Evolutionary conservation across 64 coral and sea anemone species (phyloP), one percentile per base, ranked within the genome.

Genomic region (Pachyseris speciosa): DNA sequence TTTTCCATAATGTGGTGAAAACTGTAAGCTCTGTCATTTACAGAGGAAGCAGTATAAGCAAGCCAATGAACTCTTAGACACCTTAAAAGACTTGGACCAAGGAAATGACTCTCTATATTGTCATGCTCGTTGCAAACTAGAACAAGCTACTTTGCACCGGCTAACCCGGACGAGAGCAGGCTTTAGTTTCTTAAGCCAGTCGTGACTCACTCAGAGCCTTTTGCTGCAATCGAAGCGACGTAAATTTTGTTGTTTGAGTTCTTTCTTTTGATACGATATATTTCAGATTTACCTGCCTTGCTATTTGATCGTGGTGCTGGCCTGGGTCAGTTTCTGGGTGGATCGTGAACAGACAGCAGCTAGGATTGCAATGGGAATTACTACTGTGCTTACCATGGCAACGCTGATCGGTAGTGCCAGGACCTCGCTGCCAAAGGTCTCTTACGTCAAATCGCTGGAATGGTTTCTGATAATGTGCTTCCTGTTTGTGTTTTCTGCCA

Each of bases 301-400:
- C 4, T 96, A 96, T 34, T 59, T 96, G 9, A 96, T 96, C 29
- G 94, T 96, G 19, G 67, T 93, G 2, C 32, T 96, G 58, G 78
- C 94, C 10, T 96, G 94, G 94, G 94, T 96, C 13, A 96, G 85
- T 65, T 96, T 96, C 80, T 96, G 94, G 94, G 94, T 96, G 9
- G 94, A 96, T 66, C 90, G 94, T 17, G 94, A 96, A 40, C 94
- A 96, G 33, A 96, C 94, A 2, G 85, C 94, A 25, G 94, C 94
- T 4, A 75, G 94, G 16, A 96, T 96, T 64, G 94, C 94, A 27
- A 96, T 96, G 94, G 94, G 94, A 55, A 93, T 96, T 29, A 96
- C 94, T 6, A 96, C 94, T 83, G 94, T 96, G 12, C 86, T 96
- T 61, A 96, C 94, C 65, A 96, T 96, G 94, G 94, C 94, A 96